Conservation (phyloP, 2,113 vertebrate species). For the Tyrannus savana region DNA sequence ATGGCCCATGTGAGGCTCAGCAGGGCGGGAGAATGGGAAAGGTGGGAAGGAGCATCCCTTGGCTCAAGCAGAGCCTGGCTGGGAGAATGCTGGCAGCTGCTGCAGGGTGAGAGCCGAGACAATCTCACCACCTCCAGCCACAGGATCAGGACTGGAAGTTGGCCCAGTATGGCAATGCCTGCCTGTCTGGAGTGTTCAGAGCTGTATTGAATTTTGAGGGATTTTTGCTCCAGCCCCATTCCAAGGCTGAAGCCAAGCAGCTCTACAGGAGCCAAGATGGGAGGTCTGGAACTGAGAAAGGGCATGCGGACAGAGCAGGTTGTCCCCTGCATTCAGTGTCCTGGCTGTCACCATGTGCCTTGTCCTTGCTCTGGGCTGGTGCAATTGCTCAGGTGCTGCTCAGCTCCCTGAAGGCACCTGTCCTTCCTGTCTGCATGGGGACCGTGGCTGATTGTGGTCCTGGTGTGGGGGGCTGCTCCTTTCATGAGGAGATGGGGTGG, state of each 20-base stretch:
- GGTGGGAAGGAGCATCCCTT: neutral
- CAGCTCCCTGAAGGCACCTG: neutral
- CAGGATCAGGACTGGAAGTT: neutral
- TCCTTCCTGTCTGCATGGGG: neutral
- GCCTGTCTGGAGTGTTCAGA: neutral
- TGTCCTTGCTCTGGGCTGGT: neutral
- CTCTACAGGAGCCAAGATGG: neutral
- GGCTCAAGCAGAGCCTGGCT: neutral
- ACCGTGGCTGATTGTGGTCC: neutral
- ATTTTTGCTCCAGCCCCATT: neutral
- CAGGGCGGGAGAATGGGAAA: rapidly evolving
- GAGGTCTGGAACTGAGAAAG: neutral
- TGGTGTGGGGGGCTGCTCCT: neutral
- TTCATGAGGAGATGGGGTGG: neutral
- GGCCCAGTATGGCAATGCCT: neutral
- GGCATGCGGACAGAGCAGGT: neutral
- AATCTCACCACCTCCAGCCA: neutral
- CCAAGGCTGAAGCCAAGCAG: neutral
- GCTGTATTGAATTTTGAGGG: neutral
- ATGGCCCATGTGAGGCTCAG: rapidly evolving
- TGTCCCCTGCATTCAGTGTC: neutral
- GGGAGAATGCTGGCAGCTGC: neutral
- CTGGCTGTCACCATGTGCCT: neutral
- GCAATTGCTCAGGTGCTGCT: neutral
- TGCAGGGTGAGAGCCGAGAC: neutral